Evolutionary conservation across 2,797 vertebrate species (phyloP).

Genomic region (Sebastes aleutianus): DNA sequence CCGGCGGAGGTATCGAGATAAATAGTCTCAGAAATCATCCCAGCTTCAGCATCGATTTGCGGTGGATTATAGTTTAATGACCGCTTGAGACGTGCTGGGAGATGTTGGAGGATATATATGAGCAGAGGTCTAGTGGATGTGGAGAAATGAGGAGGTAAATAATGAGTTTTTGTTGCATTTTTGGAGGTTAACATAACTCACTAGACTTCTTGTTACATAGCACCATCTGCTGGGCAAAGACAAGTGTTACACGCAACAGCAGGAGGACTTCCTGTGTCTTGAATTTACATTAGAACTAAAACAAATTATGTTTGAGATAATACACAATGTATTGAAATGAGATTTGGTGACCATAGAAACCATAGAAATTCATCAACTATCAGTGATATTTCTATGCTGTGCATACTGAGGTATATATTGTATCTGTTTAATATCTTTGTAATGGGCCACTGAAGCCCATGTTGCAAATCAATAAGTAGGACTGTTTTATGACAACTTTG

Average conservation of each 20-base stretch:
- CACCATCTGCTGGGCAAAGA: slow-evolving; percentile 64
- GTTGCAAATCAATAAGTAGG: neutral
- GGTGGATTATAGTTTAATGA: slow-evolving; percentile 11
- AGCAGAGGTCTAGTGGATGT: neutral
- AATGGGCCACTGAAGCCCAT: too few relatives aligned
- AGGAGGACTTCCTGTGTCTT: neutral
- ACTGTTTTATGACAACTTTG: neutral
- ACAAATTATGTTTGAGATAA: too few relatives aligned
- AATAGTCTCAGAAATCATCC: slow-evolving; percentile 26
- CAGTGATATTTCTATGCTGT: too few relatives aligned
- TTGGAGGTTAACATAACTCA: too few relatives aligned
- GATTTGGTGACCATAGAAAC: too few relatives aligned
- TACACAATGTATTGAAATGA: too few relatives aligned
- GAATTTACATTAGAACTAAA: too few relatives aligned
- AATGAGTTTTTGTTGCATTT: neutral
- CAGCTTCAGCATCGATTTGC: slow-evolving; percentile 2
- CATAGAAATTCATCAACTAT: too few relatives aligned
- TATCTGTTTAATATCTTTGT: too few relatives aligned
- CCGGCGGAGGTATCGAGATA: slow-evolving; percentile 19
- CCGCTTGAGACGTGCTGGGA: neutral
- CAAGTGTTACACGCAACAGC: neutral
- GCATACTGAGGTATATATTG: too few relatives aligned
- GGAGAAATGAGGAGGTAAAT: neutral
- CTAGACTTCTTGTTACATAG: neutral
- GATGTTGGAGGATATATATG: neutral